A percentile compares a stretch with the other conserved stretches of the same genome.
These are phyloP conservation scores for Anarsia innoxiella DNA, from an alignment of 2,888 invertebrate species.

Conservation along the genomic window DNA sequence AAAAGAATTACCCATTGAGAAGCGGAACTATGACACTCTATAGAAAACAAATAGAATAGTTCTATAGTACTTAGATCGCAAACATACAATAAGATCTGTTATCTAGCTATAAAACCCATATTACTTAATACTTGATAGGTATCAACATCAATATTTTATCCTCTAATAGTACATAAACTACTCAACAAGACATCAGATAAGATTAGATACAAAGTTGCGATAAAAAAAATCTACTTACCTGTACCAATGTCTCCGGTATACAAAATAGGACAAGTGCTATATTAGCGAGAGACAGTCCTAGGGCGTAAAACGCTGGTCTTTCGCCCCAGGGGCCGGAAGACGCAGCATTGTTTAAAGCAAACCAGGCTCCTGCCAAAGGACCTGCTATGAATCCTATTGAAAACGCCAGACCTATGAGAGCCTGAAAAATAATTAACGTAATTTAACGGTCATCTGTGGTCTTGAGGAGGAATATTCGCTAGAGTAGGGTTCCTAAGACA, in stretches of 20 bases:
- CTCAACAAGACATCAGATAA: too few species aligned
- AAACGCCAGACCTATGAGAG: slow-evolving; percentile 97
- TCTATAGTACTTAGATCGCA: too few species aligned
- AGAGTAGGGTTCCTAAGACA: too few species aligned
- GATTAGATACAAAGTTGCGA: too few species aligned
- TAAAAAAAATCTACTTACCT: slow-evolving; percentile 70
- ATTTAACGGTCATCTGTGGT: too few species aligned
- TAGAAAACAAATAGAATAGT: too few species aligned
- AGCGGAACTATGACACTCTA: background rate
- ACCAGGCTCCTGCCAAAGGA: slow-evolving; percentile 94
- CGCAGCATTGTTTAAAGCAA: slow-evolving; percentile 79
- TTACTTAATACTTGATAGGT: too few species aligned
- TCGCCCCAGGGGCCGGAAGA: slow-evolving; percentile 83
- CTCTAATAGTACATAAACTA: too few species aligned
- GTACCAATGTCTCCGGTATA: slow-evolving; percentile 89
- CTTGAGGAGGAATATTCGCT: too few species aligned
- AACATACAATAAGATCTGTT: too few species aligned
- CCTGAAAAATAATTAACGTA: slow-evolving; percentile 82
- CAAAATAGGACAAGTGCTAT: slow-evolving; percentile 81
- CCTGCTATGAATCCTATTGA: slow-evolving; percentile 98
- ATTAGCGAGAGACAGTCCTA: slow-evolving; percentile 84
- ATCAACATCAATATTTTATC: too few species aligned
- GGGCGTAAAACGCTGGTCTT: slow-evolving; percentile 86
- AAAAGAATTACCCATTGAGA: slow-evolving; percentile 30
- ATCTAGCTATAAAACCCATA: too few species aligned